Conservation (phyloP, 2,113 vertebrate genomes). For the Elaphurus davidianus region DNA sequence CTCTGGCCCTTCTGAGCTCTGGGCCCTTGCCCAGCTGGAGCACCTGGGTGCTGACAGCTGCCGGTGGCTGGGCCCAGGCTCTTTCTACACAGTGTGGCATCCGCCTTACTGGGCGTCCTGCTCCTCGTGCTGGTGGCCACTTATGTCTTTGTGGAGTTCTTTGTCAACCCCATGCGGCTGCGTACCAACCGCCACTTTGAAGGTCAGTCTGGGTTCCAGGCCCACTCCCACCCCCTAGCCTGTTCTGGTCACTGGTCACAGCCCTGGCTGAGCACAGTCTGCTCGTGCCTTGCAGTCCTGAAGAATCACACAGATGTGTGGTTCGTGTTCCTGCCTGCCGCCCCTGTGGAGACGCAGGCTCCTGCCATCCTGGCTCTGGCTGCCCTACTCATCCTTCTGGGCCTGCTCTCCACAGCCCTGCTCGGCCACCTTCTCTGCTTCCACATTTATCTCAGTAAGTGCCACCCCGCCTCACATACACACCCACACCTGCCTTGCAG, state of each 20-base stretch:
- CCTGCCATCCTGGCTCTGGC: conserved; percentile 88
- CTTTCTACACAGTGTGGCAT: conserved; percentile 92
- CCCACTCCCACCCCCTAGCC: background rate
- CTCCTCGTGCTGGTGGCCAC: conserved; percentile 89
- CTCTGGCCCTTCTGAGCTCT: background rate
- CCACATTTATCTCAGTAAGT: conserved; percentile 97
- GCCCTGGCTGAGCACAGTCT: background rate
- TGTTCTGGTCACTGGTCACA: background rate
- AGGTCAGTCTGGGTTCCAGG: conserved; percentile 80
- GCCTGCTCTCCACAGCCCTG: conserved; percentile 86
- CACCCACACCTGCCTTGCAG: background rate
- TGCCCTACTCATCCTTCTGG: conserved; percentile 88
- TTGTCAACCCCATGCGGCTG: conserved; percentile 88
- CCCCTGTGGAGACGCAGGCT: conserved; percentile 86
- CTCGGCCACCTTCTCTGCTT: conserved; percentile 93
- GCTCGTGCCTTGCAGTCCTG: conserved; percentile 78
- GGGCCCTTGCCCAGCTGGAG: conserved; percentile 4
- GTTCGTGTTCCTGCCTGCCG: conserved; percentile 93
- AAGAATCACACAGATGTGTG: conserved; percentile 90
- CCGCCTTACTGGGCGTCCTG: conserved; percentile 90
- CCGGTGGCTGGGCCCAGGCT: conserved; percentile 81
- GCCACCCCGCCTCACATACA: background rate
- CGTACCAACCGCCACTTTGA: conserved; percentile 90
- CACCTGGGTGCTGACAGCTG: conserved; percentile 50
- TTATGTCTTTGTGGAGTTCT: conserved; percentile 93